phyloP scores from a whole-genome alignment of 2,113 vertebrate genomes.

The Tretioscincus oriximinensis region DNA sequence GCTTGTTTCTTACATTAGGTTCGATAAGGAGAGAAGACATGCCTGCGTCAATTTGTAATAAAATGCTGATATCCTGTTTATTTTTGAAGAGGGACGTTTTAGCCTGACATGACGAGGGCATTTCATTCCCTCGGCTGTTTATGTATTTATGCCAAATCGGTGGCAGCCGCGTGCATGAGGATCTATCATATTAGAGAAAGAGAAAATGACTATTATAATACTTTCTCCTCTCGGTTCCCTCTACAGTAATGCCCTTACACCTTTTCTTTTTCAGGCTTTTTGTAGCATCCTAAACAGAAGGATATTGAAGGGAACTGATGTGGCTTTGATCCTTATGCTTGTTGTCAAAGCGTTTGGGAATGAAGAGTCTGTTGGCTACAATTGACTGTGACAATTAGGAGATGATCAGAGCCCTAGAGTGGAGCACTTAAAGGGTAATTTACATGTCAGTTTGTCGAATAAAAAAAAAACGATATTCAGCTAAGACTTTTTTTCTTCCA shows the following conservation, averaged over 20 bases:
- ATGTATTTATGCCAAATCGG: slow-evolving; percentile 62
- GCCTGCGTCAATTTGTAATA: slow-evolving; percentile 20
- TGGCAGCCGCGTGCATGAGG: slow-evolving; percentile 63
- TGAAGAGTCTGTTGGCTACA: slow-evolving; percentile 98
- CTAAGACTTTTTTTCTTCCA: slow-evolving; percentile 74
- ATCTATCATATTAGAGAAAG: slow-evolving; percentile 69
- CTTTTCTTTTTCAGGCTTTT: slow-evolving; percentile 79
- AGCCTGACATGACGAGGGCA: slow-evolving; percentile 49
- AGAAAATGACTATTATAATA: slow-evolving; percentile 76
- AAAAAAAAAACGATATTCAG: slow-evolving; percentile 91
- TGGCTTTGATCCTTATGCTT: slow-evolving; percentile 90
- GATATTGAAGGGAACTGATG: slow-evolving; percentile 87
- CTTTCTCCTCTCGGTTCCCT: slow-evolving; percentile 70
- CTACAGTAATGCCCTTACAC: slow-evolving; percentile 77
- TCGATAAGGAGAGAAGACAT: not conserved
- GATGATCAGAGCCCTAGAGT: slow-evolving; percentile 92
- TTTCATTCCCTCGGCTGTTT: slow-evolving; percentile 69
- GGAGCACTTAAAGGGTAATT: slow-evolving; percentile 97
- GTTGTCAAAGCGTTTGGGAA: slow-evolving; percentile 94
- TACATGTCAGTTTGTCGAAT: slow-evolving; percentile 97
- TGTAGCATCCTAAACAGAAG: slow-evolving; percentile 83
- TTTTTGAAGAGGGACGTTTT: slow-evolving; percentile 56
- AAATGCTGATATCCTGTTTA: slow-evolving; percentile 40
- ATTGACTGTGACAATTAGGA: slow-evolving; percentile 99
- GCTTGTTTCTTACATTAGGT: not conserved